Base-by-base conservation (phyloP, 2,888 invertebrate species). In the Druceiella hillmani region DNA sequence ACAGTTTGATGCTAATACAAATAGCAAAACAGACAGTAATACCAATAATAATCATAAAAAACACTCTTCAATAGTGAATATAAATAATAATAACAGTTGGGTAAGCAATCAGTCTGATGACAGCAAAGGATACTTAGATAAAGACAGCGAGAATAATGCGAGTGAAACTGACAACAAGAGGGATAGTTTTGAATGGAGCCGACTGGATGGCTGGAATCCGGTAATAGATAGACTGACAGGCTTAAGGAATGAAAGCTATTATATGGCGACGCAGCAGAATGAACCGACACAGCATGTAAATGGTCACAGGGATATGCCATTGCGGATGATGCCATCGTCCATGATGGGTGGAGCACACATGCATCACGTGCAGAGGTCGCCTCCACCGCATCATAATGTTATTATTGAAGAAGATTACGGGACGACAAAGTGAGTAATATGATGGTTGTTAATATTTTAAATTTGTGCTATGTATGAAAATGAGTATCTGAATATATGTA, bases 171-270 rank as follows among this genome's bases (percentile, higher is more conserved):
- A 69, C 51, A 62, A 47, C 32, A 73, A 73, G 50, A 55, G 72
- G 48, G 72, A 73, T 41, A 78, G 75, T 52, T 74, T 76, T 40
- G 75, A 76, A 50, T 66, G 77, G 58, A 77, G 75, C 47, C 62
- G 75, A 2, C 56, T 81, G 47, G 80, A 80, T 37, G 80, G 81
- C 0, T 83, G 84, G 82, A 92, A 93, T 64, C 90, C 92, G 44
- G 90, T 92, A 41, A 79, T 93, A 54, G 92, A 93, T 57, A 72
- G 91, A 55, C 68, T 93, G 54, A 90, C 89, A 33, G 78, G 79
- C 9, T 58, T 92, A 40, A 75, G 92, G 40, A 94, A 93, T 55
- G 92, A 94, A 59, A 94, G 93, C 55, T 94, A 94, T 56, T 92
- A 89, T 54, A 81, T 88, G 74, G 90, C 89, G 52, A 82, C 79